Evolutionary conservation across 2,888 invertebrate genomes (phyloP).

Genomic region (Pherbina coryleti): DNA sequence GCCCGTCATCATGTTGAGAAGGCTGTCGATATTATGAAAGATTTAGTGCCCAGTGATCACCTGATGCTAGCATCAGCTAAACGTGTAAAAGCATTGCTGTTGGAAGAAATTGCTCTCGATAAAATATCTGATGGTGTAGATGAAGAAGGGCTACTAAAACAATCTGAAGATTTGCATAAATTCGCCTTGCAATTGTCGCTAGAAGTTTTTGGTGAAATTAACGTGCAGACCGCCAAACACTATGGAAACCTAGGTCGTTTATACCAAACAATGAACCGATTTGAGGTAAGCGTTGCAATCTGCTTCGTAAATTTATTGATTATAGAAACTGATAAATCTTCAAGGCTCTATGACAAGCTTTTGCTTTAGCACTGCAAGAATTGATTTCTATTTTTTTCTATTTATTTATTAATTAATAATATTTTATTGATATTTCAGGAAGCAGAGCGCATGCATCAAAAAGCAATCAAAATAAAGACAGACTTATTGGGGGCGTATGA

Average conservation of each 20-base stretch:
- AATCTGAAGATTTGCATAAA: constrained; percentile 87
- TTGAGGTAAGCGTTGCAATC: constrained; percentile 72
- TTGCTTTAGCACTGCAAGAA: too few relatives aligned
- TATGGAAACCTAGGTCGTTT: constrained; percentile 94
- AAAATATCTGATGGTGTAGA: constrained; percentile 73
- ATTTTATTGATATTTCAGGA: constrained; percentile 71
- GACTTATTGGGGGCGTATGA: constrained; percentile 86
- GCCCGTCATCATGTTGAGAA: constrained; percentile 87
- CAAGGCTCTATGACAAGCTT: too few relatives aligned
- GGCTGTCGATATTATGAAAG: constrained; percentile 85
- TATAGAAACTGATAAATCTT: too few relatives aligned
- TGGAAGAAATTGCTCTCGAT: constrained; percentile 94
- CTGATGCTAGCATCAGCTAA: constrained; percentile 89
- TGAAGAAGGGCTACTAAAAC: constrained; percentile 74
- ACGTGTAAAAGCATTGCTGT: constrained; percentile 90
- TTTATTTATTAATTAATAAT: not conserved
- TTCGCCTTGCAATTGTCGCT: constrained; percentile 84
- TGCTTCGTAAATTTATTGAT: not conserved
- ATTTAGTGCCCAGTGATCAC: constrained; percentile 85
- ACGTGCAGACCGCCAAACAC: constrained; percentile 95
- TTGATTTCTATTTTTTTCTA: too few relatives aligned
- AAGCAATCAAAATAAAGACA: constrained; percentile 93
- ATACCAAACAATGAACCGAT: constrained; percentile 93
- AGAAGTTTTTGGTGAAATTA: constrained; percentile 90
- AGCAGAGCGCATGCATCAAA: constrained; percentile 92